Evolutionary conservation across 2,113 vertebrate species (phyloP).

Genomic region (Porphyrio hochstetteri): DNA sequence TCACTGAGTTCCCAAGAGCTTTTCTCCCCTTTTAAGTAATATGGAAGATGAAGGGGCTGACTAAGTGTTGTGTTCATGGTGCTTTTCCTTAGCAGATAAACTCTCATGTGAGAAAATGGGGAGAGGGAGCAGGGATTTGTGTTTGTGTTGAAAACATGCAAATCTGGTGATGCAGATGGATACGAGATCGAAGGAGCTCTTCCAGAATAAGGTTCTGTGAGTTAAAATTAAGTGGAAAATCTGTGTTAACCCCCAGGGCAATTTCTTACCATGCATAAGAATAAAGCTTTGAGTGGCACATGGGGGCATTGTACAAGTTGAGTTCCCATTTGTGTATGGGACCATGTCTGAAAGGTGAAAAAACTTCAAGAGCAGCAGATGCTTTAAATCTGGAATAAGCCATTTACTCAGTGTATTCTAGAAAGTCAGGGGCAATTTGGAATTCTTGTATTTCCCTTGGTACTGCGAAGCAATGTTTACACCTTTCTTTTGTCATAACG

Average conservation of each 20-base stretch:
- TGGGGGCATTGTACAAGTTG: neutral
- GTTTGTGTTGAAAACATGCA: neutral
- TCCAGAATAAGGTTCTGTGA: neutral
- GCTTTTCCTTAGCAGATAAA: constrained; percentile 21
- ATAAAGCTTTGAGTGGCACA: neutral
- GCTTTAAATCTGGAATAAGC: neutral
- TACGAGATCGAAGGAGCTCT: neutral
- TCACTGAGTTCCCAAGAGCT: neutral
- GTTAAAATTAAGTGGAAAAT: constrained; percentile 23
- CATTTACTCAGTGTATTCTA: neutral
- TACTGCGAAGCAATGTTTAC: neutral
- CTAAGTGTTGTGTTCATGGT: neutral
- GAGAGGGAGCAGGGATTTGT: neutral
- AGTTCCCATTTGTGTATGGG: neutral
- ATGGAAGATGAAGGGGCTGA: neutral
- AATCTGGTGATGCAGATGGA: neutral
- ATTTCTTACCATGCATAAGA: neutral
- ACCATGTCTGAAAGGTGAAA: neutral
- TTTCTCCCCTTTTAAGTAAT: constrained; percentile 37
- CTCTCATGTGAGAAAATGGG: neutral
- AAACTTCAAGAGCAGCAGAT: neutral
- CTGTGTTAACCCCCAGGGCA: neutral
- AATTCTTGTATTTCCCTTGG: neutral
- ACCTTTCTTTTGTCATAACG: neutral
- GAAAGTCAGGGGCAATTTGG: neutral